Conservation (phyloP, 2,113 vertebrate genomes). For the Neopipo cinnamomea region DNA sequence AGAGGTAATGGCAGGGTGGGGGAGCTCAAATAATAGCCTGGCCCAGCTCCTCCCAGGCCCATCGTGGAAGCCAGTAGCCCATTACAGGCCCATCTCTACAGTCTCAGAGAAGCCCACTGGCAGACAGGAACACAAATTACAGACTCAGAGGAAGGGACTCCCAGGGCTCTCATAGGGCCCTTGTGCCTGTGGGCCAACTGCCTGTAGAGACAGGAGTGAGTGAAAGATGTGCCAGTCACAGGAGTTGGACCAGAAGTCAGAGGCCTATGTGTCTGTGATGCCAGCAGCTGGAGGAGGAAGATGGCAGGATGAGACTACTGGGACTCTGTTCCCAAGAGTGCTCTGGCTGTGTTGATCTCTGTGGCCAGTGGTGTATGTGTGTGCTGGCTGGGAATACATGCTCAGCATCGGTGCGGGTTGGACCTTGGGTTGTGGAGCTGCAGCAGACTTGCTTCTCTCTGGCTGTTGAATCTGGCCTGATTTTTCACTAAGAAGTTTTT, state of each 20-base stretch:
- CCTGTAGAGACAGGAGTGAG: neutral
- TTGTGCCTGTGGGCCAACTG: fast-evolving
- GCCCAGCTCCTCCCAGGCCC: neutral
- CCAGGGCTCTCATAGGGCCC: neutral
- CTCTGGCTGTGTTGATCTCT: neutral
- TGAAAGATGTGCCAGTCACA: neutral
- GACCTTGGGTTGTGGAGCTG: neutral
- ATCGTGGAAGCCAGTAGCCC: neutral
- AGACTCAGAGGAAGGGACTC: neutral
- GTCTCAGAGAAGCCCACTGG: neutral
- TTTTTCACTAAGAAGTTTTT: neutral
- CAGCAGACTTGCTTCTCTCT: neutral
- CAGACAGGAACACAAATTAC: neutral
- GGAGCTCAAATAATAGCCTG: neutral
- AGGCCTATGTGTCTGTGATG: neutral
- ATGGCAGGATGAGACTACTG: neutral
- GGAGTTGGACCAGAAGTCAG: too few species aligned
- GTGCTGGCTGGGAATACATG: neutral
- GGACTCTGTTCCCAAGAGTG: neutral
- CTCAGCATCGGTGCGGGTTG: neutral
- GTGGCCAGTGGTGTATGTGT: neutral
- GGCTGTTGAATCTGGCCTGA: neutral
- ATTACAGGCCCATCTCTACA: neutral
- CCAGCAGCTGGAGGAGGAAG: neutral
- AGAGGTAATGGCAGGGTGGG: neutral